Base-by-base conservation (phyloP, 2,113 vertebrate genomes). In the Engystomops pustulosus region DNA sequence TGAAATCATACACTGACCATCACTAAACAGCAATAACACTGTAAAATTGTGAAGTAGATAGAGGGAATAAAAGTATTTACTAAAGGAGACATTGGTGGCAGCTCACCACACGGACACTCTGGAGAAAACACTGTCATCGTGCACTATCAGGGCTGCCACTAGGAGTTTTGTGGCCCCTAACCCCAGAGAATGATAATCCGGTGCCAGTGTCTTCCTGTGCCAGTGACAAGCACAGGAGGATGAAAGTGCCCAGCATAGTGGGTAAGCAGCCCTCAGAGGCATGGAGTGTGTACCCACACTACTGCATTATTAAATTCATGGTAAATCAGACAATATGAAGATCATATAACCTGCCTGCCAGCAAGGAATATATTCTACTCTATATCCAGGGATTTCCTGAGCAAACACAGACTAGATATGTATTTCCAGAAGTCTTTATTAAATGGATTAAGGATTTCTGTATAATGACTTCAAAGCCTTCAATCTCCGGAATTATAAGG, bases 371-470 rank as follows among this genome's bases (percentile, higher is more conserved):
- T 58, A 77, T 58, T 85, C 47, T 69, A n/a, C 83, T 70, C 62
- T 30, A 55, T n/a, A 84, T 44, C 45, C 23, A 38, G 69, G 60
- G 60, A 84, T 85, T 79, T 79, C 32, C 65, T 85, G 18, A 44
- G 75, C 83, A 85, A 79, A 85, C 83, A 85, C 36, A 58, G 74
- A 34, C 45, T 27, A 70, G 74, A 79, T 58, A 53, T 84, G 23
- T 78, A 78, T 79, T 85, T 85, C 25, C 34, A 79, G 44, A 85
- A 58, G 47, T 58, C 62, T 84, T 84, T 79, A 79, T 79, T 70
- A 85, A 85, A 58, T 51, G 75, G 75, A 79, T 84, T 85, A 79
- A 85, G 83, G 83, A 79, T 69, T 85, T 85, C 55, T 45, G 34
- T 85, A 79, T 70, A 85, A 85, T 85, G 62, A 85, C 62, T 79